Conservation (phyloP, 92 coral and sea anemone species). For the Zoanthus sociatus region DNA sequence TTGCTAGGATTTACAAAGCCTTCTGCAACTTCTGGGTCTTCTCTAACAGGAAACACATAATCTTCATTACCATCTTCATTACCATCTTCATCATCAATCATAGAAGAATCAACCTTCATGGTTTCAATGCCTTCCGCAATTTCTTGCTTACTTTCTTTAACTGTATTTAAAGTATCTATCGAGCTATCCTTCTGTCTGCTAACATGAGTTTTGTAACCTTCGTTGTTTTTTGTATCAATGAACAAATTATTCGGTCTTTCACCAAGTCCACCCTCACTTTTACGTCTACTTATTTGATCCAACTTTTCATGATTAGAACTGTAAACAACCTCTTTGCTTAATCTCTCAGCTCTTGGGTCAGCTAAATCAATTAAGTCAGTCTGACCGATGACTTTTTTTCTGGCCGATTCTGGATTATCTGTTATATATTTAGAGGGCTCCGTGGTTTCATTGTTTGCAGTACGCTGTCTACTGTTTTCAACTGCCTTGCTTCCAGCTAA, state of each 20-base stretch:
- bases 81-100: not conserved
- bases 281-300: not conserved
- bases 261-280: not conserved
- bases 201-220: not conserved
- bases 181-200: not conserved
- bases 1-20: not conserved
- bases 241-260: not conserved
- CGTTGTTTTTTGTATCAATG: not conserved
- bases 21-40: not conserved
- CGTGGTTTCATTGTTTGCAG: not conserved
- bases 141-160: not conserved
- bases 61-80: not conserved
- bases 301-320: not conserved
- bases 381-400: not conserved
- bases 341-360: not conserved
- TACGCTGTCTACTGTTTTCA: not conserved
- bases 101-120: not conserved
- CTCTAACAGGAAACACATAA: slow-evolving; percentile 16
- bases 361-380: not conserved
- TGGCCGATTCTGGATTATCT: not conserved
- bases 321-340: not conserved
- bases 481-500: not conserved
- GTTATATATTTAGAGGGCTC: not conserved
- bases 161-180: not conserved
- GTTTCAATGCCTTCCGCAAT: slow-evolving; percentile 11